These are phyloP conservation scores for Heteropelma amictum DNA, from an alignment of 2,888 invertebrate species.

Conservation along the genomic window DNA sequence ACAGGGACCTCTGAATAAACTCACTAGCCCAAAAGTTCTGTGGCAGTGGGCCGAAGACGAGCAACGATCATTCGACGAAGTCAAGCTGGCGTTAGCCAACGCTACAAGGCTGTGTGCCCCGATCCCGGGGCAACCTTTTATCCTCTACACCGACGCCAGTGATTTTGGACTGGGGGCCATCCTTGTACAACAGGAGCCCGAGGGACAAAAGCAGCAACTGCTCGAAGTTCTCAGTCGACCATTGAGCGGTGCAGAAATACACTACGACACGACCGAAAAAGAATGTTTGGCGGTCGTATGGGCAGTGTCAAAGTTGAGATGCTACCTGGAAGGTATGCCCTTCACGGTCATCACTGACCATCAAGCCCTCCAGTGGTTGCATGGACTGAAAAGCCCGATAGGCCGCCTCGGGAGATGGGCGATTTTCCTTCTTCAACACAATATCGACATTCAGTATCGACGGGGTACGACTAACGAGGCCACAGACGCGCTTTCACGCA, in stretches of 20 bases:
- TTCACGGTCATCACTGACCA: constrained; percentile 40
- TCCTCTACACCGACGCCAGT: constrained; percentile 48
- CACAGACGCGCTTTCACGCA: background rate
- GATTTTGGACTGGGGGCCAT: constrained; percentile 51
- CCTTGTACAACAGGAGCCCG: constrained; percentile 22
- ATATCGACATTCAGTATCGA: background rate
- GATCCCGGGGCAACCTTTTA: constrained; percentile 42
- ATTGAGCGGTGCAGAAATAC: constrained; percentile 6
- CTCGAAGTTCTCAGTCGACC: constrained; percentile 7
- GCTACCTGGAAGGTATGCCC: constrained; percentile 23
- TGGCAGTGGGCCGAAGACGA: constrained; percentile 44
- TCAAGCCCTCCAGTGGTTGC: constrained; percentile 12
- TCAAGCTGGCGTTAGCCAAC: constrained; percentile 22
- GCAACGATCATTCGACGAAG: constrained; percentile 44
- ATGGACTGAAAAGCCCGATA: background rate
- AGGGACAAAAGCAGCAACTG: constrained; percentile 8
- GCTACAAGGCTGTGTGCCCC: constrained; percentile 31
- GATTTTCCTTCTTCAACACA: background rate
- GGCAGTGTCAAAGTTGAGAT: constrained; percentile 8
- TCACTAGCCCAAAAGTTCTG: constrained; percentile 34
- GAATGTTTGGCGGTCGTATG: background rate
- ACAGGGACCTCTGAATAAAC: constrained; percentile 43
- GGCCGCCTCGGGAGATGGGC: background rate
- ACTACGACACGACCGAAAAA: background rate
- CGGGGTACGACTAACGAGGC: background rate